Conservation (phyloP, 2,888 invertebrate species). For the Tromatobia lineatoria region DNA sequence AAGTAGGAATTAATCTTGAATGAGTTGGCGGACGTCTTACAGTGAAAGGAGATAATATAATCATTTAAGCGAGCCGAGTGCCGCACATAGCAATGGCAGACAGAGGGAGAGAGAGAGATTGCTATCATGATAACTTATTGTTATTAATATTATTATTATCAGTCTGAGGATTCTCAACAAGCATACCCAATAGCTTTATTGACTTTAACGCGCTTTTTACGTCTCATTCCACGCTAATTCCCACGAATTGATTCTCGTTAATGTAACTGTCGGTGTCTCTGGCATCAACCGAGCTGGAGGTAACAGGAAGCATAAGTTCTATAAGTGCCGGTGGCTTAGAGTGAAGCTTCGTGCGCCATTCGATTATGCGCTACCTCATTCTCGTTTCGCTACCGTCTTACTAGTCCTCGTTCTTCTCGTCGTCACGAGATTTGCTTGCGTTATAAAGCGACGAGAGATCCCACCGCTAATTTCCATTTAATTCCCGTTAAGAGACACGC, state of each 20-base stretch:
- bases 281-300: neutral
- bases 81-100: neutral
- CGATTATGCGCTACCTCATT: constrained; percentile 40
- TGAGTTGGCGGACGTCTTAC: neutral
- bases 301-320: constrained; percentile 22
- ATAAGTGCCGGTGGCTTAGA: constrained; percentile 8
- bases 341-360: constrained; percentile 25
- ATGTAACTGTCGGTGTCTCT: constrained; percentile 13
- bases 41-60: neutral
- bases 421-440: constrained; percentile 13
- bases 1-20: neutral
- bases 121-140: neutral
- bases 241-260: constrained; percentile 44
- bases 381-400: constrained; percentile 5
- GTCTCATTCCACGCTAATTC: constrained; percentile 31
- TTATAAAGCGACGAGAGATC: constrained; percentile 40
- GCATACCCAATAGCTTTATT: neutral
- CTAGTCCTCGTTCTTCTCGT: constrained; percentile 5
- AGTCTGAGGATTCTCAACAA: neutral
- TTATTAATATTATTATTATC: constrained; percentile 9
- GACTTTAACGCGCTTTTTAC: constrained; percentile 2
- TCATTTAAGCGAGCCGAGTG: neutral
- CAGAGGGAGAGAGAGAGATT: neutral
- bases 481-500: constrained; percentile 58
- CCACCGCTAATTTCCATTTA: constrained; percentile 67